Conservation (phyloP, 2,113 vertebrate species). For the Paedocypris sp. region DNA sequence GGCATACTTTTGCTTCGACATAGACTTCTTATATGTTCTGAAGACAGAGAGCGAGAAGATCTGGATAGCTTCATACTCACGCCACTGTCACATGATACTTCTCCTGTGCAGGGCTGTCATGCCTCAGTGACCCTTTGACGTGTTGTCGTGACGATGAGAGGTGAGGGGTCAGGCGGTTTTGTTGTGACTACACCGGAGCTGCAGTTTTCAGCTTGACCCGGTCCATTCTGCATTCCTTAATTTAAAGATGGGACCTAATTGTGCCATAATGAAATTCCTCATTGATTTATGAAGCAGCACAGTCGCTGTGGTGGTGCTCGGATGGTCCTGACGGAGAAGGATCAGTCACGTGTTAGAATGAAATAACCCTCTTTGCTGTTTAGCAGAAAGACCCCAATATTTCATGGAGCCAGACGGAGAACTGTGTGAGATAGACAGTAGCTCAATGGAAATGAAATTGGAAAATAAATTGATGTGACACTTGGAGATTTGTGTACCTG, state of each 20-base stretch:
- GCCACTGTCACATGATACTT: slow-evolving; percentile 19
- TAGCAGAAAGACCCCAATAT: slow-evolving; percentile 24
- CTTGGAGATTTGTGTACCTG: slow-evolving; percentile 45
- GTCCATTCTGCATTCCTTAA: neutral
- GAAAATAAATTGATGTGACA: slow-evolving; percentile 63
- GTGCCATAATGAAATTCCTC: slow-evolving; percentile 20
- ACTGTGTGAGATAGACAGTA: slow-evolving; percentile 16
- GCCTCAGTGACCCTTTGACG: slow-evolving; percentile 21
- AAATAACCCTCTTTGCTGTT: neutral
- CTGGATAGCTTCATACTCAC: neutral
- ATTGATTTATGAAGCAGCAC: slow-evolving; percentile 28
- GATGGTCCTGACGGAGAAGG: neutral
- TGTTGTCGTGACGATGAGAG: slow-evolving; percentile 12
- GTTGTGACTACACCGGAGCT: slow-evolving; percentile 2
- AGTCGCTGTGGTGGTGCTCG: neutral
- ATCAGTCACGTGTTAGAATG: neutral
- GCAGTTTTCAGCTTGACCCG: slow-evolving; percentile 2
- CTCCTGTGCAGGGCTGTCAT: slow-evolving; percentile 12
- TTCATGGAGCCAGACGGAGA: slow-evolving; percentile 21
- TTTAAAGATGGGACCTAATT: neutral
- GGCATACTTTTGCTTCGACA: slow-evolving; percentile 9
- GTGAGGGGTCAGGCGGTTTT: slow-evolving; percentile 21
- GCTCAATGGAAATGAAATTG: slow-evolving; percentile 48
- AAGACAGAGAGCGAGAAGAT: neutral
- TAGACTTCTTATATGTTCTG: too few species aligned